phyloP scores from a whole-genome alignment of 64 coral and sea anemone genomes.

The Orbicella faveolata region DNA sequence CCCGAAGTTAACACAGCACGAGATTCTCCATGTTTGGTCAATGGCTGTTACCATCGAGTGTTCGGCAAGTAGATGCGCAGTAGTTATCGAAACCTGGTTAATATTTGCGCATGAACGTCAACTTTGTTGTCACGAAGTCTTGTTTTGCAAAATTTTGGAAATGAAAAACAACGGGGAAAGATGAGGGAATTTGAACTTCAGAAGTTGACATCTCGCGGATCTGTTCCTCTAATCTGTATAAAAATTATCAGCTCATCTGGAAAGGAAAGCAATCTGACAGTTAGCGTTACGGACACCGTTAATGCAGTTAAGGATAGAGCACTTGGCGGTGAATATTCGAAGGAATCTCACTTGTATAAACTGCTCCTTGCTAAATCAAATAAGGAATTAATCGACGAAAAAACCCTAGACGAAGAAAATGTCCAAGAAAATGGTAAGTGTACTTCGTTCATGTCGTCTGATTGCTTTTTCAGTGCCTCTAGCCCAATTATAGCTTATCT shows the following conservation, averaged over 20 bases:
- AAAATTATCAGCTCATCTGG: constrained; percentile 69
- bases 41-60: neutral
- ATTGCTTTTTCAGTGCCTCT: neutral
- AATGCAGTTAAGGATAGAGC: constrained; percentile 69
- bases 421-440: constrained; percentile 78
- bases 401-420: constrained; percentile 86
- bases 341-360: constrained; percentile 79
- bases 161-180: constrained; percentile 29
- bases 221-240: constrained; percentile 73
- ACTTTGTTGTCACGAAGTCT: constrained; percentile 25
- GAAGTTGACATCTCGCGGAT: constrained; percentile 81
- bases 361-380: constrained; percentile 73
- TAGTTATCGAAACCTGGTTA: constrained; percentile 31
- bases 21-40: constrained; percentile 1
- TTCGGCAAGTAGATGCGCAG: neutral
- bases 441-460: neutral
- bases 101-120: constrained; percentile 40
- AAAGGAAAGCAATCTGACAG: constrained; percentile 71
- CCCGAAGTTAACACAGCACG: neutral
- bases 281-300: constrained; percentile 71
- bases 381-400: constrained; percentile 62
- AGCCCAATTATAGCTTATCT: neutral
- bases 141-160: constrained; percentile 25
- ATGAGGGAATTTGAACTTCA: constrained; percentile 98
- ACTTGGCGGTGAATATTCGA: constrained; percentile 77